phyloP scores from a whole-genome alignment of 1,140 invertebrate species.

The Oryctes rhinoceros region DNA sequence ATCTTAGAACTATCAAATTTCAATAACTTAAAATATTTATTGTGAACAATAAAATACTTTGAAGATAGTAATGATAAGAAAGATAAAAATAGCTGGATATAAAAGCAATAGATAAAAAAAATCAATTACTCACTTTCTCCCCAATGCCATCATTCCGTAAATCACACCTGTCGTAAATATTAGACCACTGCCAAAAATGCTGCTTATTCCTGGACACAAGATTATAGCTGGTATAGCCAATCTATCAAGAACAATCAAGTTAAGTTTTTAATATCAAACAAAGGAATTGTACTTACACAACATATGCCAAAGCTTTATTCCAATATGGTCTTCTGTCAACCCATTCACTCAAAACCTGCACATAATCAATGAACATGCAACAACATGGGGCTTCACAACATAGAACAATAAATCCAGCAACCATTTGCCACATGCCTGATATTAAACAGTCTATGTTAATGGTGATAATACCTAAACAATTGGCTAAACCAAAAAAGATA shows the following conservation, averaged over 20 bases:
- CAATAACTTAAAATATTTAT: not conserved
- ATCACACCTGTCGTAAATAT: slow-evolving; percentile 89
- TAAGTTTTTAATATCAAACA: slow-evolving; percentile 73
- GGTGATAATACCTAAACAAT: slow-evolving; percentile 76
- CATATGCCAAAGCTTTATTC: slow-evolving; percentile 80
- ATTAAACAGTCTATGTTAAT: slow-evolving; percentile 75
- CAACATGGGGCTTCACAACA: slow-evolving; percentile 93
- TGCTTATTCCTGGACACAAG: slow-evolving; percentile 77
- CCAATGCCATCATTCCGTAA: slow-evolving; percentile 93
- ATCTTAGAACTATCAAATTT: too few relatives aligned
- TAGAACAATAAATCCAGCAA: slow-evolving; percentile 85
- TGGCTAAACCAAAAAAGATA: slow-evolving; percentile 85
- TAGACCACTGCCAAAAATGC: slow-evolving; percentile 85
- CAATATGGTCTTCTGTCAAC: slow-evolving; percentile 87
- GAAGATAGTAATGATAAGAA: not conserved
- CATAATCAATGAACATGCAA: slow-evolving; percentile 93
- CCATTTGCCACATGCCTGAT: slow-evolving; percentile 87
- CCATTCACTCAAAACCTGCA: slow-evolving; percentile 81
- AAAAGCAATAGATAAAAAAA: slow-evolving; percentile 33
- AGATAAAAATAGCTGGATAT: slow-evolving; percentile 14
- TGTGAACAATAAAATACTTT: not conserved
- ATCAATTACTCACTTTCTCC: slow-evolving; percentile 80
- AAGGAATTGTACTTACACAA: slow-evolving; percentile 63
- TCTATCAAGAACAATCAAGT: slow-evolving; percentile 64
- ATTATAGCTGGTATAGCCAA: slow-evolving; percentile 80